phyloP scores from a whole-genome alignment of 1,140 invertebrate genomes.

The Penaeus japonicus region DNA sequence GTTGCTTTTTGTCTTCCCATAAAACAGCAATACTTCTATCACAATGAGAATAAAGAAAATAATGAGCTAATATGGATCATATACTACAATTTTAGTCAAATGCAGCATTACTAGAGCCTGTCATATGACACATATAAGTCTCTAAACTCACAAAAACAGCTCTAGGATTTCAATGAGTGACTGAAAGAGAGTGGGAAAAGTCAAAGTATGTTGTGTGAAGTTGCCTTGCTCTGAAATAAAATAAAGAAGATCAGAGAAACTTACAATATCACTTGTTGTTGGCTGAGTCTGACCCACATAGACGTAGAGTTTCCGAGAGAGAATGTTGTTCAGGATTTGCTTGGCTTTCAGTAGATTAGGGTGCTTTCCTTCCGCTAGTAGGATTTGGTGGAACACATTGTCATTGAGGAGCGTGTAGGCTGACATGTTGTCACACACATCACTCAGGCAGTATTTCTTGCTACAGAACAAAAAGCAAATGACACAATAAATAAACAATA shows the following conservation, averaged over 20 bases:
- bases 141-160: too few relatives aligned
- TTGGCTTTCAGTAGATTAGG: constrained; percentile 29
- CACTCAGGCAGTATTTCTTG: background rate
- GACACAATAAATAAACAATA: background rate
- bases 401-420: constrained; percentile 40
- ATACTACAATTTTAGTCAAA: too few relatives aligned
- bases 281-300: constrained; percentile 40
- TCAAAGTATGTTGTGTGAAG: too few relatives aligned
- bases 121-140: too few relatives aligned
- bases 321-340: constrained; percentile 17
- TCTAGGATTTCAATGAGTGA: too few relatives aligned
- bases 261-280: constrained; percentile 4
- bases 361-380: constrained; percentile 22
- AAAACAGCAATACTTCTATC: too few relatives aligned
- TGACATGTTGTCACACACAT: constrained; percentile 38
- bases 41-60: too few relatives aligned
- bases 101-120: too few relatives aligned
- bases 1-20: too few relatives aligned
- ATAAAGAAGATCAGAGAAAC: background rate
- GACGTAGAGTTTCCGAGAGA: constrained; percentile 25
- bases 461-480: constrained; percentile 6
- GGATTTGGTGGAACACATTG: constrained; percentile 36
- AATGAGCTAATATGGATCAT: too few relatives aligned
- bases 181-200: too few relatives aligned
- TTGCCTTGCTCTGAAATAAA: too few relatives aligned